Conservation (phyloP, 2,797 vertebrate species). For the Siniperca obscura region DNA sequence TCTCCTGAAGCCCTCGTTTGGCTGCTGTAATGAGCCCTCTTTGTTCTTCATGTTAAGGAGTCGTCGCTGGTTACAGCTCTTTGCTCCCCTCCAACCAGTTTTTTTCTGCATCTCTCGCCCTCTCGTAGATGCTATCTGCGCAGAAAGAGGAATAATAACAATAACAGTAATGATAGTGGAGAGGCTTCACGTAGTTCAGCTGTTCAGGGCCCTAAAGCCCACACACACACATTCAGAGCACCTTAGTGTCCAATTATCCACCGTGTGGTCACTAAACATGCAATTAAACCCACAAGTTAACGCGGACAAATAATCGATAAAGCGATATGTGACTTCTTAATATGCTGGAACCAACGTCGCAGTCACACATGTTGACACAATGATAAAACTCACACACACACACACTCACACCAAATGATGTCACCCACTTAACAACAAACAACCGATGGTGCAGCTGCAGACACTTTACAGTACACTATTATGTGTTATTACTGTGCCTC, state of each 20-base stretch:
- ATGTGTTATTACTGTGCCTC: constrained; percentile 39
- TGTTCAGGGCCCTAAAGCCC: background rate
- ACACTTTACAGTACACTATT: constrained; percentile 19
- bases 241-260: background rate
- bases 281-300: no score
- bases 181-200: constrained; percentile 10
- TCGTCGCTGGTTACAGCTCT: constrained; percentile 16
- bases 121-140: constrained; percentile 11
- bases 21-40: constrained; percentile 54
- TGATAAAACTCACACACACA: constrained; percentile 19
- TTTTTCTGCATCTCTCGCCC: background rate
- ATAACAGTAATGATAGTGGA: constrained; percentile 18
- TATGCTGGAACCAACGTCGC: background rate
- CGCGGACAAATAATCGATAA: background rate
- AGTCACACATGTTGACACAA: constrained; percentile 4
- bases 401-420: constrained; percentile 34
- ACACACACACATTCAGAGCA: background rate
- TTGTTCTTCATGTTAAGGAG: constrained; percentile 55
- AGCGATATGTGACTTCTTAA: background rate
- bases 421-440: constrained; percentile 33
- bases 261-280: background rate
- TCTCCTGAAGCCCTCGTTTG: constrained; percentile 27
- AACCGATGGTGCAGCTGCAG: constrained; percentile 38
- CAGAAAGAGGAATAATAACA: constrained; percentile 26
- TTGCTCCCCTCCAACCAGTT: background rate